phyloP scores from a whole-genome alignment of 2,797 vertebrate genomes.

The Chaetophractus vellerosus region DNA sequence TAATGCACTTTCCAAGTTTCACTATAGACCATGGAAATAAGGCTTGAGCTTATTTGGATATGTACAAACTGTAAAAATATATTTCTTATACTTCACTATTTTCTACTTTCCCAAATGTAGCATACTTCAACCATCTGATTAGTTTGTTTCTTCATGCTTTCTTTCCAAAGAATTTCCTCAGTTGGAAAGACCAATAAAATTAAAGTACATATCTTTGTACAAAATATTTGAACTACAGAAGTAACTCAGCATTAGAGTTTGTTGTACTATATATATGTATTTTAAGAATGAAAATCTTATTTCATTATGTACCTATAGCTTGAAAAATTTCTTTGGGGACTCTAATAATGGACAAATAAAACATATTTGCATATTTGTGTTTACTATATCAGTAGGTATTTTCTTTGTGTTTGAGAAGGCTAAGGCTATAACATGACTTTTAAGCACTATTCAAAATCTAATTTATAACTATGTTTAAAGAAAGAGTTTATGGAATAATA shows the following conservation, averaged over 20 bases:
- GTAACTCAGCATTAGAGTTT: background rate
- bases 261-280: background rate
- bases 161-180: background rate
- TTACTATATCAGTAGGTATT: background rate
- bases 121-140: background rate
- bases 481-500: background rate
- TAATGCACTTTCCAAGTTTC: background rate
- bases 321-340: background rate
- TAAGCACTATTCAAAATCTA: background rate
- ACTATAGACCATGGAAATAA: background rate
- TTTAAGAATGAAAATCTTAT: background rate
- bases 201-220: too few relatives aligned
- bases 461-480: background rate
- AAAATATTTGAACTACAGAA: background rate
- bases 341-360: background rate
- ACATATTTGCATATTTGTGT: background rate
- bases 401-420: background rate
- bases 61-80: fast-evolving
- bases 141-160: background rate
- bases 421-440: too few relatives aligned
- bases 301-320: background rate
- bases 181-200: background rate
- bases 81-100: fast-evolving
- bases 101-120: too few relatives aligned
- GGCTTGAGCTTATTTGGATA: fast-evolving